Evolutionary conservation across 2,888 invertebrate species (phyloP).

Genomic region (Colostygia pectinataria): DNA sequence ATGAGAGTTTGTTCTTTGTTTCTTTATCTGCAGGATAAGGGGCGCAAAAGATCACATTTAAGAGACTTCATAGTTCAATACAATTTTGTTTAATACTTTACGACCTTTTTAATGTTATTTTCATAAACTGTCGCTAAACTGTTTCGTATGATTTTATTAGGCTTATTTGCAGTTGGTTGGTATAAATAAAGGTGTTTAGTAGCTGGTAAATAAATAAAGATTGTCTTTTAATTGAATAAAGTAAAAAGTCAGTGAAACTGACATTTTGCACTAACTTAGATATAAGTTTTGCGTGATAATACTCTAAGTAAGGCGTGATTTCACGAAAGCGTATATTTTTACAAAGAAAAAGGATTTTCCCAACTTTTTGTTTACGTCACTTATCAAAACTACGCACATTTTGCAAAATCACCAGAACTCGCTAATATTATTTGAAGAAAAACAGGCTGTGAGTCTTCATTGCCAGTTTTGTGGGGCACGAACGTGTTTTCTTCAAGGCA

Average conservation of each 20-base stretch:
- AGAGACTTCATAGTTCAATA: conserved; percentile 17
- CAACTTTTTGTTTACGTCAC: conserved; percentile 10
- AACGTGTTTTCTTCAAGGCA: conserved; percentile 40
- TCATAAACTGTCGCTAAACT: too few relatives aligned
- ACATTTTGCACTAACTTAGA: too few relatives aligned
- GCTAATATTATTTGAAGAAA: conserved; percentile 28
- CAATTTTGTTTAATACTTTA: conserved; percentile 4
- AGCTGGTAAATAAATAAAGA: too few relatives aligned
- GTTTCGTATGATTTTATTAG: too few relatives aligned
- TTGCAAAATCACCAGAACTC: conserved; percentile 24
- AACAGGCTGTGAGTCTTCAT: conserved; percentile 15
- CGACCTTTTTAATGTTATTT: too few relatives aligned
- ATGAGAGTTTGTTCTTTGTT: conserved; percentile 43
- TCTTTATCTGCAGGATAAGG: conserved; percentile 31
- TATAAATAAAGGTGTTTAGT: too few relatives aligned
- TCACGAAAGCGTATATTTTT: neutral
- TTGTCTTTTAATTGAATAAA: too few relatives aligned
- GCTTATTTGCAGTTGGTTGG: too few relatives aligned
- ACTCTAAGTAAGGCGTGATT: neutral
- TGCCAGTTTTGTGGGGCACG: conserved; percentile 27
- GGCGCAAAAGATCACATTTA: conserved; percentile 20
- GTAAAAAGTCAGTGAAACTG: too few relatives aligned
- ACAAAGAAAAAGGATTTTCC: neutral
- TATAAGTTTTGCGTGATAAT: too few relatives aligned
- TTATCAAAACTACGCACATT: conserved; percentile 22